phyloP scores from a whole-genome alignment of 2,888 invertebrate genomes.

The Sylvicola fuscatus region DNA sequence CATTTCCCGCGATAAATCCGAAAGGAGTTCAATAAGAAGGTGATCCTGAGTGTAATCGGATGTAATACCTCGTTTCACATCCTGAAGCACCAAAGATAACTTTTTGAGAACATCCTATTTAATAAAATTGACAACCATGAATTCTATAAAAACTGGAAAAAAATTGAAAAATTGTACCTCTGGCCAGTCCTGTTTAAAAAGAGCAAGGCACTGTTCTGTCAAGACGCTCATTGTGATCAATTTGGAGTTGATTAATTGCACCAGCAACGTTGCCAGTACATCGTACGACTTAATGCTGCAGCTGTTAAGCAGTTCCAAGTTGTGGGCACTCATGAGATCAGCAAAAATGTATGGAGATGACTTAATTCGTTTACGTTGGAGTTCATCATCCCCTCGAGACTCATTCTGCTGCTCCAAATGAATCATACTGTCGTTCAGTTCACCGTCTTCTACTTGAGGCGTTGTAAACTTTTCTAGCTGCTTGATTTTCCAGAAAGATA shows the following conservation, averaged over 20 bases:
- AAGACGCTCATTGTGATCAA: constrained; percentile 37
- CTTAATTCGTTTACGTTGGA: background rate
- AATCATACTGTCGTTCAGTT: background rate
- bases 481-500: too few species aligned
- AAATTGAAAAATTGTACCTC: constrained; percentile 22
- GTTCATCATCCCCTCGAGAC: background rate
- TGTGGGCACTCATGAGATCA: constrained; percentile 4
- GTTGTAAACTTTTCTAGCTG: background rate
- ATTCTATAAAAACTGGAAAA: background rate
- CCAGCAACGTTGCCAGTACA: constrained; percentile 25
- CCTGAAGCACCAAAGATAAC: constrained; percentile 8
- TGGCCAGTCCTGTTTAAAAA: constrained; percentile 46
- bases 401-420: background rate
- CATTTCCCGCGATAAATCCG: constrained; percentile 21
- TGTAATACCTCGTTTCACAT: background rate
- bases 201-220: constrained; percentile 42
- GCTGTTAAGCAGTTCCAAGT: constrained; percentile 5
- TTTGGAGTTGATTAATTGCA: constrained; percentile 30
- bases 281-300: constrained; percentile 22
- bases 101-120: too few species aligned
- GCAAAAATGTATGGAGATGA: constrained; percentile 5
- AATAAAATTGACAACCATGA: too few species aligned
- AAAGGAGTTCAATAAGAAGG: constrained; percentile 20
- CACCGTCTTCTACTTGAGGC: too few species aligned
- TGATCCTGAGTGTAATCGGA: background rate